Conservation (phyloP, 2,113 vertebrate species). For the Bolborhynchus lineola region DNA sequence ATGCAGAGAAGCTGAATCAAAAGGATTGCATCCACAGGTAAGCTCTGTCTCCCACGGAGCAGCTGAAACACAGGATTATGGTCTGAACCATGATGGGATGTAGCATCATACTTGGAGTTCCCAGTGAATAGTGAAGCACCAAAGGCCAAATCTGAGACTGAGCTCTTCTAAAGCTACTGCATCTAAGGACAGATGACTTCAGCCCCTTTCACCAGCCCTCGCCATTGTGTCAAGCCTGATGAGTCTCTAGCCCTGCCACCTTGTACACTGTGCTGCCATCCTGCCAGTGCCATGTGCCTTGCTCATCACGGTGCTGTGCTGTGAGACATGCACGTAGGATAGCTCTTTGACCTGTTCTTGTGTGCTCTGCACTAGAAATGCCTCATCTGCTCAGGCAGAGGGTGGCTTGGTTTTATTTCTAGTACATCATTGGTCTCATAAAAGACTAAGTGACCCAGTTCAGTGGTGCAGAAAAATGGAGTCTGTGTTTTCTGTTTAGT, state of each 20-base stretch:
- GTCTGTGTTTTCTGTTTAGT: neutral
- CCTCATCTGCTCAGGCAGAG: neutral
- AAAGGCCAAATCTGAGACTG: neutral
- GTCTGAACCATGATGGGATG: rapidly evolving
- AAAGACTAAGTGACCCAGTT: neutral
- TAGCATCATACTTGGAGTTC: neutral
- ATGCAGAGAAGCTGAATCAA: neutral
- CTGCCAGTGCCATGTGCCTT: neutral
- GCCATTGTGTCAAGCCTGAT: neutral
- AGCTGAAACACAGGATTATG: rapidly evolving
- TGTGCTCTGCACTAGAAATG: neutral
- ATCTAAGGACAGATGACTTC: neutral
- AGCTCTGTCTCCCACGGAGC: neutral
- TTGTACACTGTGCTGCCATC: neutral
- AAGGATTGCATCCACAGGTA: neutral
- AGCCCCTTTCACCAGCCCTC: neutral
- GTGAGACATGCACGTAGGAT: neutral
- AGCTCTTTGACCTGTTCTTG: neutral
- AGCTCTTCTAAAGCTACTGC: neutral
- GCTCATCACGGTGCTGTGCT: neutral
- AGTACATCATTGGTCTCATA: neutral
- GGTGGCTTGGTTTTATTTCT: neutral
- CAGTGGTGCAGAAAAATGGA: slow-evolving; percentile 14
- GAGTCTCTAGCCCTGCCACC: rapidly evolving
- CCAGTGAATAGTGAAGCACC: neutral